Evolutionary conservation across 2,888 invertebrate genomes (phyloP).

Genomic region (Gibbula magus): DNA sequence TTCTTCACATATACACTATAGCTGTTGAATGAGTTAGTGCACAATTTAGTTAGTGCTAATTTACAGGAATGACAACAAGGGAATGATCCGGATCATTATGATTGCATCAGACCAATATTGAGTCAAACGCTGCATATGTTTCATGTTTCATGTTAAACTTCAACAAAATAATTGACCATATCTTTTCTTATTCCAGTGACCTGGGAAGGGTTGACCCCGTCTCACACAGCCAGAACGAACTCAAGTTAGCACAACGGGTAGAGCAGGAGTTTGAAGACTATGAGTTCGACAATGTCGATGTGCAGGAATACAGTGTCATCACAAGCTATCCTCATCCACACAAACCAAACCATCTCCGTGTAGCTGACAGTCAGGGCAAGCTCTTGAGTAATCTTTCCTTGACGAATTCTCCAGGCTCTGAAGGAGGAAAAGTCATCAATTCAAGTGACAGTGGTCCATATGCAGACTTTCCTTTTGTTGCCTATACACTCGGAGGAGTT

Average conservation of each 20-base stretch:
- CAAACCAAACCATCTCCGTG: conserved; percentile 52
- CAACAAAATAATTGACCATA: not conserved
- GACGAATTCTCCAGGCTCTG: conserved; percentile 19
- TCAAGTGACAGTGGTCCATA: not conserved
- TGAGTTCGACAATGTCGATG: conserved; percentile 50
- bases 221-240: conserved; percentile 31
- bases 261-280: conserved; percentile 43
- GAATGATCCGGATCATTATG: too few species aligned
- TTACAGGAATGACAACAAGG: too few species aligned
- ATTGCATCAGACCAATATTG: too few species aligned
- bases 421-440: not conserved
- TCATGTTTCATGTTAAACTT: too few species aligned
- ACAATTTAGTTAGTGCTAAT: too few species aligned
- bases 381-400: conserved; percentile 26
- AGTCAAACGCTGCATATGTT: too few species aligned
- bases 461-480: conserved; percentile 39
- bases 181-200: conserved; percentile 19
- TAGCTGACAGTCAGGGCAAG: conserved; percentile 41
- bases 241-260: conserved; percentile 38
- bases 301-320: conserved; percentile 50
- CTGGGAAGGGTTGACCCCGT: conserved; percentile 30
- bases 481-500: conserved; percentile 54
- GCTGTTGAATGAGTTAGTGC: too few species aligned
- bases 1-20: too few species aligned
- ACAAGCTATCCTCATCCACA: conserved; percentile 53